Evolutionary conservation across 1,140 invertebrate genomes (phyloP), one percentile per base, ranked within the genome.

Genomic region (Drosophila jambulina): DNA sequence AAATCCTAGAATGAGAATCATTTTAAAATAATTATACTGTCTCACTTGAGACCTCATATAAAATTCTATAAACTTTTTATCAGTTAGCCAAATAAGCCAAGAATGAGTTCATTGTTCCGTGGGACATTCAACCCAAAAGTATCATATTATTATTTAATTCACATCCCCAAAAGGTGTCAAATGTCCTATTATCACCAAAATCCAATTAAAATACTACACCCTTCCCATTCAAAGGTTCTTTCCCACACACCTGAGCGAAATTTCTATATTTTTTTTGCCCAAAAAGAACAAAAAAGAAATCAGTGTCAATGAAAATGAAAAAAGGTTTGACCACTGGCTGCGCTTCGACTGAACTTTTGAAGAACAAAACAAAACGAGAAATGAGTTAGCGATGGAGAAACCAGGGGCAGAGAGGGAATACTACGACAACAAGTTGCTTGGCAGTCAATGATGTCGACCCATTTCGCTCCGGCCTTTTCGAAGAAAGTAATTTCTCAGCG

Each of bases 221-320:
- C 15, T 23, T 13, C 9, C 38, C 42, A 40, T 64, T 63, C 23
- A 40, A 49, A 23, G 53, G 53, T 78, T 63, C 21, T 53, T 78
- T 78, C 75, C 40, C 64, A 70, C 75, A 78, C 75, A 49, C 21
- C 62, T 42, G 38, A 45, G 48, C 4, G 19, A 54, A 77, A 56
- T 77, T 69, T 67, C 42, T 62, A 70, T 46, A 9, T 17, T 45
- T 78, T 19, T 21, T 54, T 58, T 27, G 40, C 51, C 54, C 71
- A 82, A 82, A 72, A 79, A 82, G 80, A 79, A 79, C 68, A 53
- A 60, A 84, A 87, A 84, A 87, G 84, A 87, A 87, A 87, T 87
- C 80, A 78, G 80, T 78, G 80, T 71, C 74, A 84, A 87, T 88
- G 84, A 88, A 87, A 87, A 88, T 67, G 84, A 87, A 87, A 88